Evolutionary conservation across 2,113 vertebrate genomes (phyloP), one percentile per base, ranked within the genome.

Genomic region (Eonycteris spelaea): DNA sequence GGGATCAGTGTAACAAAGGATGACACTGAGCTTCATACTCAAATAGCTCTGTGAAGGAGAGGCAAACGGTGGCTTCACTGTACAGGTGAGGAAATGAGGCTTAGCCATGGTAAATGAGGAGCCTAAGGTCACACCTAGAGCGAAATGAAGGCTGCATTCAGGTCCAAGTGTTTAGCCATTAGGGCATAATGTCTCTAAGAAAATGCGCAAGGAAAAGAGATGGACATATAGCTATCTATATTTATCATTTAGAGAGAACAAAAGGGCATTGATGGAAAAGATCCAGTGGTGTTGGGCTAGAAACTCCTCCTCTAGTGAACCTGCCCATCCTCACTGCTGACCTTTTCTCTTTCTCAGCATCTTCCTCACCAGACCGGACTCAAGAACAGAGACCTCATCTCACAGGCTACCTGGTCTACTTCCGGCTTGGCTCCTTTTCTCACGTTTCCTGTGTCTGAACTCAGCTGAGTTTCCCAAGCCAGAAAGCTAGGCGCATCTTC

Each of bases 111-210:
- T 30, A 5, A 40, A 19, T 5, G 16, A 4, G 0, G 1, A 28
- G 43, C 40, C 26, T 4, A 14, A 33, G 0, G 45, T 19, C 11
- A 7, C 1, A 5, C 9, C 3, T 0, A 0, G 0, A 35, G 70
- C 11, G 8, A 7, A 10, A 18, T 55, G 35, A 75, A 40, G 55
- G 77, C 35, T 33, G 26, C 38, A 0, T 61, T 43, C 18, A n/a
- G 26, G 16, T 3, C 30, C 35, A 15, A 3, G 24, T 38, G 19
- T 38, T n/a, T 7, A 13, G 30, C 24, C 28, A 1, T 16, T 10
- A 22, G 75, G 30, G 15, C 18, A 19, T 8, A 33, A 5, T 4
- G 0, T 55, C 35, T 87, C 40, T 35, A 35, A 38, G 38, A 26
- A 70, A 74, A 48, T 4, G 35, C 21, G 8, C 0, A 30, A 35